These are phyloP conservation scores for Agrilus cyanescens DNA, from an alignment of 2,888 invertebrate genomes.

Conservation along the genomic window DNA sequence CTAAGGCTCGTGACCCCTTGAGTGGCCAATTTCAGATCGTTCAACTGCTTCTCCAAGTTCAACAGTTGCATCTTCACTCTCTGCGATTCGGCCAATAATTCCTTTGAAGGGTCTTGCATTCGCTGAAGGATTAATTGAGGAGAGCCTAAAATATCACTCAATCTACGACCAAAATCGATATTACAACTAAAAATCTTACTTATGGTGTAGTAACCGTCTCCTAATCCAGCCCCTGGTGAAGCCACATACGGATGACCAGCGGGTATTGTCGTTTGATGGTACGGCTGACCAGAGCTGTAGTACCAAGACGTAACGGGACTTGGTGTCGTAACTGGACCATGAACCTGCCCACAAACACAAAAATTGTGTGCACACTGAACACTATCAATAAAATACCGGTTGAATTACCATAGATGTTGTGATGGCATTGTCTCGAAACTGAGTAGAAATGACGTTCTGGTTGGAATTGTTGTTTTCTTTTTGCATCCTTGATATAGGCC, in stretches of 20 bases:
- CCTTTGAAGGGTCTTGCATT: conserved; percentile 33
- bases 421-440: conserved; percentile 27
- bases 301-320: conserved; percentile 38
- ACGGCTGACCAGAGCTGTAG: conserved; percentile 29
- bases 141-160: conserved; percentile 20
- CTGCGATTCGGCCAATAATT: conserved; percentile 45
- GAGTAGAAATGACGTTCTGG: conserved; percentile 21
- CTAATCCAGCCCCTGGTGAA: conserved; percentile 27
- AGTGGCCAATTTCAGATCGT: conserved; percentile 46
- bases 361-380: background rate
- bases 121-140: conserved; percentile 29
- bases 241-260: conserved; percentile 24
- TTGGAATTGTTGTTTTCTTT: conserved; percentile 22
- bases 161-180: background rate
- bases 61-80: conserved; percentile 47
- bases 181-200: conserved; percentile 15
- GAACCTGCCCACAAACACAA: conserved; percentile 18
- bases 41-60: conserved; percentile 48
- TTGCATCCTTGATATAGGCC: conserved; percentile 50
- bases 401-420: conserved; percentile 27
- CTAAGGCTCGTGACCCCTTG: conserved; percentile 40
- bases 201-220: conserved; percentile 40
- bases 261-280: conserved; percentile 26
- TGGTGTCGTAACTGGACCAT: conserved; percentile 39
- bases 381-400: conserved; percentile 2